A percentile compares a stretch with the other conserved stretches of the same genome.
Conservation (phyloP, 2,113 vertebrate genomes). For the Chlorodrepanis virens region DNA sequence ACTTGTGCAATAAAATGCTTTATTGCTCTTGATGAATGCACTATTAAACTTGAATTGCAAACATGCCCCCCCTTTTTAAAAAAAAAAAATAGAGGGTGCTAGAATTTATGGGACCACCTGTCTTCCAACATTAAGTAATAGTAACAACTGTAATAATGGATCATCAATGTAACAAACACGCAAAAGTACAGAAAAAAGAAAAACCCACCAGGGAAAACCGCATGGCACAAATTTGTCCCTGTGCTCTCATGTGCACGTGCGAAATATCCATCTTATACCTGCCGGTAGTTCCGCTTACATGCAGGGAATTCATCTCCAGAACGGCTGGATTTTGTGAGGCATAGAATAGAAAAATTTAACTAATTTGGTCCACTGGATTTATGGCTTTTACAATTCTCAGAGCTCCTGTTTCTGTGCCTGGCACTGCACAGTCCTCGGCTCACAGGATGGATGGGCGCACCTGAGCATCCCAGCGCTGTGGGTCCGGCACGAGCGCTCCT, state of each 20-base stretch:
- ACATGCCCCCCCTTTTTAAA: background rate
- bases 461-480: background rate
- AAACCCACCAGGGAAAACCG: background rate
- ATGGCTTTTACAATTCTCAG: constrained; percentile 6
- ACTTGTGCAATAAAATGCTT: constrained; percentile 59
- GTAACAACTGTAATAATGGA: background rate
- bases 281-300: background rate
- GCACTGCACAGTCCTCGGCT: background rate
- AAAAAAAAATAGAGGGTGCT: background rate
- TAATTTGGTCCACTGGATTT: constrained; percentile 35
- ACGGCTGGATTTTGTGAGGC: constrained; percentile 27
- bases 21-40: constrained; percentile 39
- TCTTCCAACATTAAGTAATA: background rate
- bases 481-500: background rate
- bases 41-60: constrained; percentile 41
- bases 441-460: background rate
- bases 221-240: background rate
- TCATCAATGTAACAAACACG: background rate
- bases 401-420: background rate
- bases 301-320: background rate
- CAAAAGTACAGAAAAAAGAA: background rate
- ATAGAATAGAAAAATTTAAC: constrained; percentile 10
- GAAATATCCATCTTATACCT: constrained; percentile 11
- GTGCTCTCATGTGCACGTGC: background rate
- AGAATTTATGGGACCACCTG: constrained; percentile 14